Evolutionary conservation across 2,797 vertebrate genomes (phyloP).

Genomic region (Tamandua tetradactyla): DNA sequence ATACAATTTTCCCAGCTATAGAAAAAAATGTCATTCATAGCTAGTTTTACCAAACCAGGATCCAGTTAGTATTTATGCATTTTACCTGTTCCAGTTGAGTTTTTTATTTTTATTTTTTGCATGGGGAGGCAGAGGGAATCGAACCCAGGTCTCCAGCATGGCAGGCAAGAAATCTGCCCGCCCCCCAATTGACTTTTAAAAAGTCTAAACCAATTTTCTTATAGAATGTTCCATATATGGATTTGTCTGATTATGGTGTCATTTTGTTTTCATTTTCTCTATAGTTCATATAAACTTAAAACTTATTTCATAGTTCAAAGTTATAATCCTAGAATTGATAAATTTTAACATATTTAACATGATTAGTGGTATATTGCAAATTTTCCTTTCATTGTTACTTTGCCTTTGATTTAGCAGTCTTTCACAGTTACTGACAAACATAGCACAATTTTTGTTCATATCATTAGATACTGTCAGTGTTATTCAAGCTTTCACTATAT

Average conservation of each 20-base stretch:
- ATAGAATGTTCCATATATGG: neutral
- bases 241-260: neutral
- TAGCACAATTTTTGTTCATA: neutral
- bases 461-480: neutral
- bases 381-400: conserved; percentile 3
- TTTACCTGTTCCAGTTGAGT: too few species aligned
- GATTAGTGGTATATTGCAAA: neutral
- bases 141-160: too few species aligned
- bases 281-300: neutral
- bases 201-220: neutral
- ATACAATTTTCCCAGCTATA: neutral
- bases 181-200: neutral
- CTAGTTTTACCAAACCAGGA: neutral
- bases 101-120: too few species aligned
- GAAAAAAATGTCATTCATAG: neutral
- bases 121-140: too few species aligned
- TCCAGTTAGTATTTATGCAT: neutral
- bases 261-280: neutral
- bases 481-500: neutral
- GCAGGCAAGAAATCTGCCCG: too few species aligned
- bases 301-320: conserved; percentile 16
- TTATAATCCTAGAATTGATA: conserved; percentile 2
- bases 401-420: neutral
- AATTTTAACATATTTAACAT: neutral
- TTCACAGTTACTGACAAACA: neutral